Evolutionary conservation across 1,140 invertebrate genomes (phyloP), one percentile per base, ranked within the genome.

Genomic region (Ganaspis sp.): DNA sequence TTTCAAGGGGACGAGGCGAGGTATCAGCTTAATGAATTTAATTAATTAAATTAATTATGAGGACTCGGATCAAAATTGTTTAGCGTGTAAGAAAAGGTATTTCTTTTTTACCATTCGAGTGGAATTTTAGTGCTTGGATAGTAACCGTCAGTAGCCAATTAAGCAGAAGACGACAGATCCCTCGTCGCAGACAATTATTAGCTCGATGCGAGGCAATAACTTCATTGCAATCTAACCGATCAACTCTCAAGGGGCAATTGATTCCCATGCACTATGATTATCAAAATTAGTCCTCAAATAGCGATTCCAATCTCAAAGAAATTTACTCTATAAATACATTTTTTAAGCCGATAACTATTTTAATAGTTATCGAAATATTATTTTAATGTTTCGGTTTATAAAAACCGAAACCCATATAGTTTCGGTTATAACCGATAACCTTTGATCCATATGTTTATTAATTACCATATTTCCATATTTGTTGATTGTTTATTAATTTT

Each of bases 201-300:
- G 70, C 72, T 74, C 58, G 58, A 77, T 76, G 78, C 80, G 82
- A 80, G 80, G 79, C 80, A 77, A 81, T 69, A 81, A 80, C 81
- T 83, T 83, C 80, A 83, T 81, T 74, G 80, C 77, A 79, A 69
- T 69, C 64, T 76, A 71, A 80, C 80, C 80, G 78, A 81, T 83
- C 82, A 83, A 81, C 45, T 80, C 77, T 80, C 74, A 84, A 80
- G 73, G 73, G 34, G 69, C 74, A 64, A 64, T 64, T 64, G 54
- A 64, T 64, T 64, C 21, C 23, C 54, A 64, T 64, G 23, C 54
- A 64, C 23, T 15, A 64, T 29, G 54, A 64, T 64, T 64, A 64
- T 64, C 21, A 64, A 26, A 12, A 29, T 26, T 26, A 64, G 23
- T 15, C 23, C 19, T 23, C 17, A 8, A 49, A 19, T 40, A 40